These are phyloP conservation scores for Drosophila neocordata DNA, from an alignment of 1,140 invertebrate genomes.

Conservation along the genomic window DNA sequence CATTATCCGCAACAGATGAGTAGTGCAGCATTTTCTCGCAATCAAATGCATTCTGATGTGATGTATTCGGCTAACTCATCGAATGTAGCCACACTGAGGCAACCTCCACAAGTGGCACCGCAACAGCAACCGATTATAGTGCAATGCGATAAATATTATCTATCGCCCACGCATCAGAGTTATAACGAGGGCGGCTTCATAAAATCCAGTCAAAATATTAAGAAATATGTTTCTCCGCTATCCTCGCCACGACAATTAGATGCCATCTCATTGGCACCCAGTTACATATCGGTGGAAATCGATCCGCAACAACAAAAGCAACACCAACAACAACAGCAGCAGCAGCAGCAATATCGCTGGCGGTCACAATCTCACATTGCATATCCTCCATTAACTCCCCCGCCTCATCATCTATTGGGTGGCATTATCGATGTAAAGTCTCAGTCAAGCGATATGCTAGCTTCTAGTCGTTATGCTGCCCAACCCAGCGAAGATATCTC, in stretches of 20 bases:
- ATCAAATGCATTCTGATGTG: slow-evolving; percentile 37
- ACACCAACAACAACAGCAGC: slow-evolving; percentile 7
- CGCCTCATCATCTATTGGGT: slow-evolving; percentile 28
- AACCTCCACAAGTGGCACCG: slow-evolving; percentile 67
- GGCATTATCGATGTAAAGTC: slow-evolving; percentile 54
- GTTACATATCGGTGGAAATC: slow-evolving; percentile 72
- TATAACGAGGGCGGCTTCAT: slow-evolving; percentile 79
- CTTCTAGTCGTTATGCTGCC: slow-evolving; percentile 51
- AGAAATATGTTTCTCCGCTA: slow-evolving; percentile 73
- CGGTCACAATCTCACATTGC: slow-evolving; percentile 74
- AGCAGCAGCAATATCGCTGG: slow-evolving; percentile 67
- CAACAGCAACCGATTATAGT: slow-evolving; percentile 76
- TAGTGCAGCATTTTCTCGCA: slow-evolving; percentile 18
- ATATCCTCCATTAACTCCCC: slow-evolving; percentile 50
- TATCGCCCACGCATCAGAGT: slow-evolving; percentile 77
- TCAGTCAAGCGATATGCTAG: slow-evolving; percentile 77
- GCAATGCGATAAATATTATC: slow-evolving; percentile 79
- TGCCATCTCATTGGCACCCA: slow-evolving; percentile 74
- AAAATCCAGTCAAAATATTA: slow-evolving; percentile 80
- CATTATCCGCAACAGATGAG: slow-evolving; percentile 38
- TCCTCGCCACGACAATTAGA: slow-evolving; percentile 70
- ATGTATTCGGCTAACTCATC: slow-evolving; percentile 79
- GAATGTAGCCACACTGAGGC: slow-evolving; percentile 75
- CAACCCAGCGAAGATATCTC: slow-evolving; percentile 71
- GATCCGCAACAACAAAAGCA: slow-evolving; percentile 35